phyloP scores from a whole-genome alignment of 2,888 invertebrate genomes.

The Phlogophora meticulosa region DNA sequence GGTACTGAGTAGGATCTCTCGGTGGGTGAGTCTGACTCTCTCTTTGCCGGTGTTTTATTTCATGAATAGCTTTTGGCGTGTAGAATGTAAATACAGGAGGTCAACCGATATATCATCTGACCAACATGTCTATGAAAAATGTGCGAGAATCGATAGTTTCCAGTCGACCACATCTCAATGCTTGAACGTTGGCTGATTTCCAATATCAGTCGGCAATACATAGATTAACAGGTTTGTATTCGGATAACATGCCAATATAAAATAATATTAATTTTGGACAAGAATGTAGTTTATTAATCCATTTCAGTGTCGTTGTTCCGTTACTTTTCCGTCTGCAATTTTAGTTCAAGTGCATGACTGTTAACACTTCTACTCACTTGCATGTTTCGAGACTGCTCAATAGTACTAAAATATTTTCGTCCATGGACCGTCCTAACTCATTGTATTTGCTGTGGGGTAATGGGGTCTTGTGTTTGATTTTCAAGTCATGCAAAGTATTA shows the following conservation, averaged over 20 bases:
- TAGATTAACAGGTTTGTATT: constrained; percentile 34
- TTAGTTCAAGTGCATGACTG: neutral
- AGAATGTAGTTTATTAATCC: too few species aligned
- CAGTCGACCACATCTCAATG: constrained; percentile 37
- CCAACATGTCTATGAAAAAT: constrained; percentile 23
- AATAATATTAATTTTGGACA: constrained; percentile 18
- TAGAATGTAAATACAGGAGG: constrained; percentile 3
- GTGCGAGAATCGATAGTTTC: constrained; percentile 31
- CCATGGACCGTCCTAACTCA: too few species aligned
- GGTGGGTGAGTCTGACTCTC: too few species aligned
- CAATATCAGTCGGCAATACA: constrained; percentile 43
- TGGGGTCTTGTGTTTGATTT: too few species aligned
- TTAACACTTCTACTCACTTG: neutral
- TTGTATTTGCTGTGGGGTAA: too few species aligned
- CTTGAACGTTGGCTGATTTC: constrained; percentile 53
- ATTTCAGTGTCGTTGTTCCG: too few species aligned
- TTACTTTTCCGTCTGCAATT: neutral
- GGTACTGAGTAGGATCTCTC: too few species aligned
- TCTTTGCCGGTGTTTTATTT: neutral
- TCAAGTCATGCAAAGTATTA: too few species aligned
- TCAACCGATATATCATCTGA: constrained; percentile 5
- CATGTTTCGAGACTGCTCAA: neutral
- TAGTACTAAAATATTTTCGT: neutral
- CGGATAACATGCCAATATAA: neutral
- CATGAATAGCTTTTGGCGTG: neutral